These are phyloP conservation scores for Sebastes itinus DNA, from an alignment of 2,797 vertebrate species.

Conservation along the genomic window DNA sequence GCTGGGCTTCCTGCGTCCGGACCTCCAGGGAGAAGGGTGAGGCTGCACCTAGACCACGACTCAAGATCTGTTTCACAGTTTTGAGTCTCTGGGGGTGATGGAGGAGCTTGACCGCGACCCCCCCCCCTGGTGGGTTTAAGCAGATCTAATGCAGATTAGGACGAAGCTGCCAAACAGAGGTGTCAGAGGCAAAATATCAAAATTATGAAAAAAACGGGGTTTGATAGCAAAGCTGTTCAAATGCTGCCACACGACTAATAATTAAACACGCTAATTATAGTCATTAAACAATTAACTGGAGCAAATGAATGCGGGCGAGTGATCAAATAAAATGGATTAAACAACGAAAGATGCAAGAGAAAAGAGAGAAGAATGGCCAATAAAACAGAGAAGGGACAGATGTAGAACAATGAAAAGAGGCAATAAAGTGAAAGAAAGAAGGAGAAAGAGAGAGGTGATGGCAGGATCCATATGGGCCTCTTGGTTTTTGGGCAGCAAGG, in stretches of 20 bases:
- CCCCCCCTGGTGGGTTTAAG: neutral
- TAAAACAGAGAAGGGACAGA: constrained; percentile 5
- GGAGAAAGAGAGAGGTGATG: constrained; percentile 39
- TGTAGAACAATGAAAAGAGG: constrained; percentile 27
- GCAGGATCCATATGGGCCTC: constrained; percentile 65
- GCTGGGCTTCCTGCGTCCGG: constrained; percentile 53
- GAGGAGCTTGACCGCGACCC: neutral
- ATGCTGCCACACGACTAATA: neutral
- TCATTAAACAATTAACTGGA: neutral
- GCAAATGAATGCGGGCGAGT: neutral
- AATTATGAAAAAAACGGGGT: neutral
- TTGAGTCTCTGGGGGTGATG: neutral
- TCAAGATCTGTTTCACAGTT: neutral
- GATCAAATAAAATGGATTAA: neutral
- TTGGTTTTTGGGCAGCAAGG: constrained; percentile 57
- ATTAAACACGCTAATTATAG: neutral
- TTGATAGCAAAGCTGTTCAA: neutral
- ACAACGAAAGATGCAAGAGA: neutral
- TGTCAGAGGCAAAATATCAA: neutral
- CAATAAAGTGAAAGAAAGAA: constrained; percentile 29
- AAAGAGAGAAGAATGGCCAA: neutral
- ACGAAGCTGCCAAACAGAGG: neutral
- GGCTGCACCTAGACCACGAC: neutral
- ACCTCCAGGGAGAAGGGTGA: constrained; percentile 38
- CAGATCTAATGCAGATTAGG: neutral